A percentile compares a stretch with the other conserved stretches of the same genome.
Evolutionary conservation across 1,140 invertebrate species (phyloP).

Genomic region (Cryptotermes secundus): DNA sequence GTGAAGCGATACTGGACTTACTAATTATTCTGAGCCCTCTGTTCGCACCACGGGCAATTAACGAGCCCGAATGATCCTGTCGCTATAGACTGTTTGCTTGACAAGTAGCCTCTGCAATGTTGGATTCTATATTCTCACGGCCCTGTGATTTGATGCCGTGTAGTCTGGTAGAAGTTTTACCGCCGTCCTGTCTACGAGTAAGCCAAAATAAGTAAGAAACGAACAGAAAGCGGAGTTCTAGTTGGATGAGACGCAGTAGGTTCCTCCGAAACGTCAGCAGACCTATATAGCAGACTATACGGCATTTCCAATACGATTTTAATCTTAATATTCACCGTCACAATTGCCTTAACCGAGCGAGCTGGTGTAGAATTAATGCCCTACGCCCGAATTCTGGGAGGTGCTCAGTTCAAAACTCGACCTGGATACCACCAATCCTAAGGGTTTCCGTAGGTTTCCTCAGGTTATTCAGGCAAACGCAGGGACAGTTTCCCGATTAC

Average conservation of each 20-base stretch:
- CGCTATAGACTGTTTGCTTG: background rate
- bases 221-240: too few species aligned
- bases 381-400: too few species aligned
- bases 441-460: too few species aligned
- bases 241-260: too few species aligned
- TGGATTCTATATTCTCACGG: background rate
- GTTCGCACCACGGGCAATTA: background rate
- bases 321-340: background rate
- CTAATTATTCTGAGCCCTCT: background rate
- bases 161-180: background rate
- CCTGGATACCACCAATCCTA: too few species aligned
- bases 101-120: background rate
- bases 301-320: background rate
- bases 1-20: background rate
- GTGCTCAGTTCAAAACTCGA: too few species aligned
- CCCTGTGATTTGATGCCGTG: too few species aligned
- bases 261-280: background rate
- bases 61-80: background rate
- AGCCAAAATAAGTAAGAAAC: too few species aligned
- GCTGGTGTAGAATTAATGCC: too few species aligned
- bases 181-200: too few species aligned
- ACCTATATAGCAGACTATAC: background rate
- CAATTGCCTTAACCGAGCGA: background rate
- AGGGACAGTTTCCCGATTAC: too few species aligned
- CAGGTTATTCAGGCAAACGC: too few species aligned